phyloP scores from a whole-genome alignment of 2,797 vertebrate species.

The Australoheros facetus region DNA sequence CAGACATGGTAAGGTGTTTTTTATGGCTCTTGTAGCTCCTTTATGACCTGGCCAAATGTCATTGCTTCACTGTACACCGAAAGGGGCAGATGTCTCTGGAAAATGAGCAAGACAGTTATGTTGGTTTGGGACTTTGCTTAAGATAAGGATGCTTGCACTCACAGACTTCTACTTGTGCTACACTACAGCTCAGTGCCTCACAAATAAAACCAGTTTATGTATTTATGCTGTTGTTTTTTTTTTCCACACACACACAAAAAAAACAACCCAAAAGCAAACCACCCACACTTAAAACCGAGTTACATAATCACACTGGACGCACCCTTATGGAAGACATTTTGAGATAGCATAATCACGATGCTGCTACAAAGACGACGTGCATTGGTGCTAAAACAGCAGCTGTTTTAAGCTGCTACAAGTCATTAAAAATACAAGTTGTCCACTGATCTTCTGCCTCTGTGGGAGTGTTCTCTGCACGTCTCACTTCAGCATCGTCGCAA shows the following conservation, averaged over 20 bases:
- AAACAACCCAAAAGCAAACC: background rate
- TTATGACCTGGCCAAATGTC: constrained; percentile 67
- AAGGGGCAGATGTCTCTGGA: constrained; percentile 4
- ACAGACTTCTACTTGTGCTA: background rate
- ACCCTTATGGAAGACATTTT: constrained; percentile 12
- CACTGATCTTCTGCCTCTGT: background rate
- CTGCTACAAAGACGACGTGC: background rate
- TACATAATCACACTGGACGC: background rate
- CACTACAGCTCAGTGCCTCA: background rate
- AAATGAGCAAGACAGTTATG: constrained; percentile 1
- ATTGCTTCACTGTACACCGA: constrained; percentile 56
- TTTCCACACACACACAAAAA: background rate
- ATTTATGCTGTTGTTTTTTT: background rate
- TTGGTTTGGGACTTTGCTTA: constrained; percentile 4
- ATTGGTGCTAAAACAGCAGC: background rate
- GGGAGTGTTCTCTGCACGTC: constrained; percentile 22
- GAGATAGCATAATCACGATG: background rate
- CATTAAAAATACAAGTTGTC: background rate
- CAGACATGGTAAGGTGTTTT: constrained; percentile 77
- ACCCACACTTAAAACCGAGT: constrained; percentile 7
- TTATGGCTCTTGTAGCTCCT: constrained; percentile 64
- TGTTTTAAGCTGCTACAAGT: background rate
- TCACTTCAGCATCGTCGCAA: constrained; percentile 30
- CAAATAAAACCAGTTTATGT: background rate
- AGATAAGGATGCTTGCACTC: background rate